Evolutionary conservation across 2,797 vertebrate genomes (phyloP).

Genomic region (Protosalanx chinensis): DNA sequence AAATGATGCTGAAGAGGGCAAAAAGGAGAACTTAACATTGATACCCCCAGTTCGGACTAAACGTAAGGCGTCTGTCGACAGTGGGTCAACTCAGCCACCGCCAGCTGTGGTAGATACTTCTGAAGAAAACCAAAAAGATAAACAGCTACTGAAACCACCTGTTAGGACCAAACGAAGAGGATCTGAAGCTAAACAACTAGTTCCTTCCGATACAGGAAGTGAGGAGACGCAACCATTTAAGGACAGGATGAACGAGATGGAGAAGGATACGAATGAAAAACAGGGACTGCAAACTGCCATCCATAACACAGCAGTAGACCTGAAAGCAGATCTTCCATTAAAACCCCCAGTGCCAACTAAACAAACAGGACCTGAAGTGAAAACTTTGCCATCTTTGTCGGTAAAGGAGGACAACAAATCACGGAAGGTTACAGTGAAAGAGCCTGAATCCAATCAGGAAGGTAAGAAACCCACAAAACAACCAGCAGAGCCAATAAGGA

Average conservation of each 20-base stretch:
- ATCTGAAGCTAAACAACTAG: background rate
- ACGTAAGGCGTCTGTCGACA: background rate
- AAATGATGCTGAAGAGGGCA: background rate
- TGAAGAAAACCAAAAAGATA: background rate
- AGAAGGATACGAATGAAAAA: constrained; percentile 27
- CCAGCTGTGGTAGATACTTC: background rate
- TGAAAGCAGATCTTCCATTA: background rate
- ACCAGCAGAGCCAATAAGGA: constrained; percentile 16
- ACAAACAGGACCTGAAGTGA: background rate
- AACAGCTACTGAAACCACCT: background rate
- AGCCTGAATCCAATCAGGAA: constrained; percentile 27
- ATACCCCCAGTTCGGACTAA: background rate
- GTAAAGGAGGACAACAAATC: constrained; percentile 27
- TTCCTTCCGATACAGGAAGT: background rate
- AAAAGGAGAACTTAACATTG: background rate
- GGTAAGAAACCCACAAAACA: constrained; percentile 24
- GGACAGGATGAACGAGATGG: constrained; percentile 1
- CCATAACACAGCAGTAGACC: constrained; percentile 20
- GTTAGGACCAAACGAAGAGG: background rate
- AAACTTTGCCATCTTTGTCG: background rate
- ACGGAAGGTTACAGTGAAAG: constrained; percentile 13
- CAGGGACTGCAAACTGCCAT: constrained; percentile 1
- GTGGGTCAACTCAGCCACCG: background rate
- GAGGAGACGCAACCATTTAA: background rate
- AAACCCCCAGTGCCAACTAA: background rate